Percentiles rank a stretch among this genome's conserved stretches.
Evolutionary conservation across 1,140 invertebrate species (phyloP).

Genomic region (Aricia agestis): DNA sequence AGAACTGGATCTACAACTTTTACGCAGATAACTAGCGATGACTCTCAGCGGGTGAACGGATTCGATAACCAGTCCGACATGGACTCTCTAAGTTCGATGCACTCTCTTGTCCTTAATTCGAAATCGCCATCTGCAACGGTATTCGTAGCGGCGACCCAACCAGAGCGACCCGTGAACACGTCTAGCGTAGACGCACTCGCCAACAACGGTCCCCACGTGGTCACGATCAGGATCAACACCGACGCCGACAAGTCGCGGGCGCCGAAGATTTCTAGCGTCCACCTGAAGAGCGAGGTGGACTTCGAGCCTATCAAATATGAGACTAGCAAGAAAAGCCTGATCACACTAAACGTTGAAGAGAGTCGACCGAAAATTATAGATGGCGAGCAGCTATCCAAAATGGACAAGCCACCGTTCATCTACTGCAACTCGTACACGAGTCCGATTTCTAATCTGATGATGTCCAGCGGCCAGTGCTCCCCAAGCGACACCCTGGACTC

Average conservation of each 20-base stretch:
- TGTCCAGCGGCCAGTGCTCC: constrained; percentile 87
- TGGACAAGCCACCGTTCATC: constrained; percentile 64
- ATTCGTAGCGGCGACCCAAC: constrained; percentile 77
- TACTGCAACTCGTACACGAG: constrained; percentile 66
- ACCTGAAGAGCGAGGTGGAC: constrained; percentile 64
- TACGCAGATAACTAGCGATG: constrained; percentile 62
- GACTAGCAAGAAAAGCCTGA: constrained; percentile 54
- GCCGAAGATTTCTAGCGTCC: constrained; percentile 70
- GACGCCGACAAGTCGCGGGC: constrained; percentile 71
- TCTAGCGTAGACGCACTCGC: constrained; percentile 54
- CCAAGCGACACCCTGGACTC: constrained; percentile 87
- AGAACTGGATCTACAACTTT: constrained; percentile 59
- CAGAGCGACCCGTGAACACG: constrained; percentile 65
- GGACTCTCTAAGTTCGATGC: constrained; percentile 71
- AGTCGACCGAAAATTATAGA: constrained; percentile 57
- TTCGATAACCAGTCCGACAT: constrained; percentile 50
- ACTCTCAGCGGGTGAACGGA: constrained; percentile 50
- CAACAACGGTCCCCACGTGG: constrained; percentile 76
- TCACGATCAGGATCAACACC: constrained; percentile 82
- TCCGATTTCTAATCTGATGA: constrained; percentile 75
- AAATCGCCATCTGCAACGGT: constrained; percentile 77
- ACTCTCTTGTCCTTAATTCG: constrained; percentile 74
- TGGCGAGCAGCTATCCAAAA: constrained; percentile 55
- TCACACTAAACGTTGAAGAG: constrained; percentile 59
- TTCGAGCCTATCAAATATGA: constrained; percentile 61